A percentile compares a stretch with the other conserved stretches of the same genome.
phyloP scores from a whole-genome alignment of 64 coral and sea anemone genomes.

The Anthopleura sola region DNA sequence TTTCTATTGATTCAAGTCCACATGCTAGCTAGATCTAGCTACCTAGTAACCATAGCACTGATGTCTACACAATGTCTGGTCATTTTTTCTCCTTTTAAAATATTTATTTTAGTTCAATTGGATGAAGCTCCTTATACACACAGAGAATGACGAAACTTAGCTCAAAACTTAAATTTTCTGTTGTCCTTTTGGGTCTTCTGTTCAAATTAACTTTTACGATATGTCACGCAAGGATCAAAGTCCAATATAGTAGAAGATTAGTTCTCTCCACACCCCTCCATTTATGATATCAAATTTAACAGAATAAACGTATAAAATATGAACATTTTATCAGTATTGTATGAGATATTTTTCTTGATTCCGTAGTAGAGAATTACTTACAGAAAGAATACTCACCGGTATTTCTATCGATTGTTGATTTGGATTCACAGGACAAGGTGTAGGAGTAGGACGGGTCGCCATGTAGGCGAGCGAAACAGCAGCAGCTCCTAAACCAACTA shows the following conservation, averaged over 20 bases:
- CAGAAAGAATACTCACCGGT: constrained; percentile 41
- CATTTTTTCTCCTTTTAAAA: background rate
- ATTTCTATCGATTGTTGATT: constrained; percentile 84
- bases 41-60: background rate
- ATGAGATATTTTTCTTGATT: background rate
- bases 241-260: background rate
- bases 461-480: constrained; percentile 57
- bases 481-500: constrained; percentile 60
- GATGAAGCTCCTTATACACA: background rate
- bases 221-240: background rate
- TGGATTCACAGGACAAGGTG: constrained; percentile 69
- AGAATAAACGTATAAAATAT: background rate
- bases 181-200: background rate
- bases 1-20: too few relatives aligned
- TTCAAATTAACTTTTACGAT: background rate
- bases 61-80: background rate
- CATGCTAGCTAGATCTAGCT: too few relatives aligned
- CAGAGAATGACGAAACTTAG: background rate
- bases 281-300: background rate
- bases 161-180: background rate
- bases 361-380: background rate
- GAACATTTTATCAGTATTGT: background rate
- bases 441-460: constrained; percentile 54
- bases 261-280: background rate
- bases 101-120: background rate